A percentile compares a stretch with the other conserved stretches of the same genome.
phyloP scores from a whole-genome alignment of 2,797 vertebrate genomes.

The Xyrichtys novacula region DNA sequence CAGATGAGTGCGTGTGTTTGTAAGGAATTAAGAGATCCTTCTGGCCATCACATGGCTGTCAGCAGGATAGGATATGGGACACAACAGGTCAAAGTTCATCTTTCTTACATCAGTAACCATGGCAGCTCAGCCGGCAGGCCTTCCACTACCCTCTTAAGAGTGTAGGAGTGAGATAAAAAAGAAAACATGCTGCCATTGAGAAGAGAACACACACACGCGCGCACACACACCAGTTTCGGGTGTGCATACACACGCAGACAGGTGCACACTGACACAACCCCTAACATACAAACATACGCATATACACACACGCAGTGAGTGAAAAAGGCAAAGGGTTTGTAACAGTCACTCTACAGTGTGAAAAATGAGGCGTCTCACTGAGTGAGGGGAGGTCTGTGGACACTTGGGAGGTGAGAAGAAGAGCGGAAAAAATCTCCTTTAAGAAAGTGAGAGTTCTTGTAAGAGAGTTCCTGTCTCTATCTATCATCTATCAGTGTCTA shows the following conservation, averaged over 20 bases:
- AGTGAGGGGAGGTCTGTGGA: conserved; percentile 95
- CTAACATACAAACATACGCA: conserved; percentile 65
- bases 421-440: conserved; percentile 83
- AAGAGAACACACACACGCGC: conserved; percentile 60
- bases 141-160: conserved; percentile 80
- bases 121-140: conserved; percentile 79
- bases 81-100: conserved; percentile 81
- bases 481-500: conserved; percentile 82
- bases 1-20: conserved; percentile 91
- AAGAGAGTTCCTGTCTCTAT: conserved; percentile 84
- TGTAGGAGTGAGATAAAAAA: conserved; percentile 79
- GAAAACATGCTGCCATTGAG: conserved; percentile 79
- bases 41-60: conserved; percentile 98
- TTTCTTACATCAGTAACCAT: conserved; percentile 80
- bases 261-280: conserved; percentile 76
- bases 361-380: conserved; percentile 91
- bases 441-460: conserved; percentile 83
- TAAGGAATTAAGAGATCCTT: conserved; percentile 90
- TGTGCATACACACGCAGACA: conserved; percentile 52
- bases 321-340: conserved; percentile 95
- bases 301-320: conserved; percentile 78
- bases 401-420: conserved; percentile 91
- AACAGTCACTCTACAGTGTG: conserved; percentile 98
- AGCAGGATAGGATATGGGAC: conserved; percentile 80
- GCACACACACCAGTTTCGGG: conserved; percentile 40